A percentile compares a stretch with the other conserved stretches of the same genome.
Conservation (phyloP, 2,888 invertebrate genomes). For the Eilema depressum region DNA sequence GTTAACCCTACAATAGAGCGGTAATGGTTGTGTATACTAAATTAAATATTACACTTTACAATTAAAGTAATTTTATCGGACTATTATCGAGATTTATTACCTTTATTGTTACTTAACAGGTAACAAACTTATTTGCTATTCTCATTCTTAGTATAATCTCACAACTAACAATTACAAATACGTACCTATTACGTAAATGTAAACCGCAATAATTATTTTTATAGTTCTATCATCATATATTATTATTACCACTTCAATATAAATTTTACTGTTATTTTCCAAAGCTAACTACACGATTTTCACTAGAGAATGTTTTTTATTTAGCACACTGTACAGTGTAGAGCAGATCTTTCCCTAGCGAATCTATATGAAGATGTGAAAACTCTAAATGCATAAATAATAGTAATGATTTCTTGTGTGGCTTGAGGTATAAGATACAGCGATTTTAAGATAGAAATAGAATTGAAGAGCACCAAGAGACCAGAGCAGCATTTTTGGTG, state of each 20-base stretch:
- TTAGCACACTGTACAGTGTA: slow-evolving; percentile 7
- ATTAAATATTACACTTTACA: not conserved
- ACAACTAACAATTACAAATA: not conserved
- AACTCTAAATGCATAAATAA: slow-evolving; percentile 37
- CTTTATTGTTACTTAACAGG: too few relatives aligned
- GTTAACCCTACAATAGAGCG: not conserved
- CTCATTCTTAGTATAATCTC: not conserved
- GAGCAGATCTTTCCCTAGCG: slow-evolving; percentile 57
- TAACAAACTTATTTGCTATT: not conserved
- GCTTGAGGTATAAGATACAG: slow-evolving; percentile 23
- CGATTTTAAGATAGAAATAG: not conserved
- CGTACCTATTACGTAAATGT: not conserved
- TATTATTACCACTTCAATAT: not conserved
- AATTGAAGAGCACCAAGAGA: not conserved
- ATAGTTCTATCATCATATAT: not conserved
- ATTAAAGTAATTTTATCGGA: not conserved
- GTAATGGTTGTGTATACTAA: not conserved
- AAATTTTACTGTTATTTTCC: not conserved
- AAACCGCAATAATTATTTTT: not conserved
- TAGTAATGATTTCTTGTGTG: slow-evolving; percentile 28
- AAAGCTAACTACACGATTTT: not conserved
- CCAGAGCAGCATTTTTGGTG: not conserved
- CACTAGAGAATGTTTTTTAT: not conserved
- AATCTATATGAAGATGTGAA: slow-evolving; percentile 49
- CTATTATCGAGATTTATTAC: too few relatives aligned